Evolutionary conservation across 2,113 vertebrate genomes (phyloP).

Genomic region (Petromus typicus): DNA sequence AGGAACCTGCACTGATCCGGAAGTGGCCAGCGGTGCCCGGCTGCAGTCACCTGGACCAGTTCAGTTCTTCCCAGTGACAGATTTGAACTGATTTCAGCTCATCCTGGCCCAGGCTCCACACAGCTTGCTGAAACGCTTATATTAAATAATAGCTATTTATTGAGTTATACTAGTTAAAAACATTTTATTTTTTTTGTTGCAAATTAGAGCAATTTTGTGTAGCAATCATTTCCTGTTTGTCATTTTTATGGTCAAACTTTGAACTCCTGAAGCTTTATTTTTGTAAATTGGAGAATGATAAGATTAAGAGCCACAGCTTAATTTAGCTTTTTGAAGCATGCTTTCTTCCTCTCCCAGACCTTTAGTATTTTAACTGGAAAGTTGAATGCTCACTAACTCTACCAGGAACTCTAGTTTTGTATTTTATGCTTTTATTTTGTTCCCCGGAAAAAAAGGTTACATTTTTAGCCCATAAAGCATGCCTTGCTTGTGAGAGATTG

Average conservation of each 20-base stretch:
- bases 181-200: slow-evolving; percentile 18
- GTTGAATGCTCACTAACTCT: neutral
- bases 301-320: neutral
- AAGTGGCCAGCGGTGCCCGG: neutral
- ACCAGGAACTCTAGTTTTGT: neutral
- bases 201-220: slow-evolving; percentile 8
- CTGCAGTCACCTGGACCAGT: neutral
- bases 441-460: neutral
- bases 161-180: slow-evolving; percentile 17
- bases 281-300: neutral
- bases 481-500: neutral
- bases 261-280: neutral
- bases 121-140: neutral
- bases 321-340: neutral
- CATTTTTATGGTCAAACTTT: slow-evolving; percentile 43
- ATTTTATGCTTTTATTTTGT: neutral
- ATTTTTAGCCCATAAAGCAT: slow-evolving; percentile 25
- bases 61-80: neutral
- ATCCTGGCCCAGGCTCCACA: neutral
- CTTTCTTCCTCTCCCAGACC: neutral
- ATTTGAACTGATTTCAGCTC: neutral
- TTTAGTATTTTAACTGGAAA: neutral
- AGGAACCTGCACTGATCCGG: neutral
- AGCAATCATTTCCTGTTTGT: neutral
- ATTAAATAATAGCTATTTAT: slow-evolving; percentile 15